Conservation (phyloP, 2,797 vertebrate species). For the Hafferia zeledoni region DNA sequence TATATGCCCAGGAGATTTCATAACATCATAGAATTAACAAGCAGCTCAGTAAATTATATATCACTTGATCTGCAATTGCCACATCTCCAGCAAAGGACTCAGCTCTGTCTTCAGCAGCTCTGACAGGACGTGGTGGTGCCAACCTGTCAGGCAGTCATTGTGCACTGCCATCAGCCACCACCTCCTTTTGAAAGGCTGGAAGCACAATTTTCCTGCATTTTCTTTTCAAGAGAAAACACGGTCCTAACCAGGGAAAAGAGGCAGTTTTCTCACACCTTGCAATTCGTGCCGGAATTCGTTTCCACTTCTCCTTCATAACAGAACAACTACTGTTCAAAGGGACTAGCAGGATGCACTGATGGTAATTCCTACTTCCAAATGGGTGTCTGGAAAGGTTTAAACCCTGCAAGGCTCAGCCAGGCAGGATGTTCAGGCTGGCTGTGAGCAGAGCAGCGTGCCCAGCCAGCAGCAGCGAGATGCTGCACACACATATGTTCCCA, state of each 20-base stretch:
- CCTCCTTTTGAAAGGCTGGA: not conserved
- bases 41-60: slow-evolving; percentile 40
- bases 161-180: not conserved
- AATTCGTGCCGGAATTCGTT: fast-evolving
- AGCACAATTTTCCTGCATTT: not conserved
- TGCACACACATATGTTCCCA: not conserved
- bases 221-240: not conserved
- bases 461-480: slow-evolving; percentile 15
- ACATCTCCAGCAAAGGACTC: not conserved
- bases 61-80: slow-evolving; percentile 11
- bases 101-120: not conserved
- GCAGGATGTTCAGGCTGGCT: slow-evolving; percentile 3
- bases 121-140: not conserved
- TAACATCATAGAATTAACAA: slow-evolving; percentile 31
- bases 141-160: not conserved
- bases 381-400: not conserved
- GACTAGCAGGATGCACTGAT: not conserved
- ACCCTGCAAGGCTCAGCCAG: not conserved
- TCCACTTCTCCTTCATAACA: not conserved
- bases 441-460: not conserved
- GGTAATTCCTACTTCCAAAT: not conserved
- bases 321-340: not conserved
- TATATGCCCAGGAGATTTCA: slow-evolving; percentile 43
- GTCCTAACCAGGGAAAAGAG: not conserved
- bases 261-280: not conserved